Evolutionary conservation across 2,113 vertebrate species (phyloP), one percentile per base, ranked within the genome.

Genomic region (Ameiurus melas): DNA sequence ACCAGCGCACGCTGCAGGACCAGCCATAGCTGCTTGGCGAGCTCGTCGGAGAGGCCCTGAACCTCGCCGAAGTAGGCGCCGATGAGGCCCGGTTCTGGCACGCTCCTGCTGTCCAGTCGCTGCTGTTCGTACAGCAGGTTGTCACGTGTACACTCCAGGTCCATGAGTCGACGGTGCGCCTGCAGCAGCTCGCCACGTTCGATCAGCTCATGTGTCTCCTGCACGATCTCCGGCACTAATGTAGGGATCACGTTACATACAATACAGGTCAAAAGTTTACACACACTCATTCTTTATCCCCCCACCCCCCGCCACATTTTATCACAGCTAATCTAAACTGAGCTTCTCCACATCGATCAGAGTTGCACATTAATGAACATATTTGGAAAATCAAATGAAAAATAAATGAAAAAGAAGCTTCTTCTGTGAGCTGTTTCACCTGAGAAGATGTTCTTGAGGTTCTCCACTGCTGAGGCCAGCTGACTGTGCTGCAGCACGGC

Each of bases 381-480:
- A 33, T 16, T 47, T 47, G 20, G 3, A 75, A 3, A 75, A 47
- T 4, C 43, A 36, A 36, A 36, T 36, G 36, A 55, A 55, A 55
- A 10, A 55, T 14, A 14, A 13, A 55, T 55, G 7, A 47, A 47
- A 47, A 47, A 47, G 43, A 5, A 6, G 47, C 14, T 16, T 55
- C 53, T 55, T 55, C 53, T 55, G 5, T 2, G 16, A 73, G 70
- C 70, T 4, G 17, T 36, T 85, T 90, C 91, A 99, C 98, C 98
- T 89, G 98, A 99, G 93, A 99, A 99, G 82, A 99, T 99, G 92
- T 98, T 99, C 92, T 99, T 99, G 20, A 99, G 97, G 92, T 99
- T 99, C 89, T 99, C 98, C 90, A 99, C 98, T 7, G 98, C 98
- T 0, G 98, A 98, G 14, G 98, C 98, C 62, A 99, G 94, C 91